Base-by-base conservation (phyloP, 2,113 vertebrate species). In the Nibea albiflora region DNA sequence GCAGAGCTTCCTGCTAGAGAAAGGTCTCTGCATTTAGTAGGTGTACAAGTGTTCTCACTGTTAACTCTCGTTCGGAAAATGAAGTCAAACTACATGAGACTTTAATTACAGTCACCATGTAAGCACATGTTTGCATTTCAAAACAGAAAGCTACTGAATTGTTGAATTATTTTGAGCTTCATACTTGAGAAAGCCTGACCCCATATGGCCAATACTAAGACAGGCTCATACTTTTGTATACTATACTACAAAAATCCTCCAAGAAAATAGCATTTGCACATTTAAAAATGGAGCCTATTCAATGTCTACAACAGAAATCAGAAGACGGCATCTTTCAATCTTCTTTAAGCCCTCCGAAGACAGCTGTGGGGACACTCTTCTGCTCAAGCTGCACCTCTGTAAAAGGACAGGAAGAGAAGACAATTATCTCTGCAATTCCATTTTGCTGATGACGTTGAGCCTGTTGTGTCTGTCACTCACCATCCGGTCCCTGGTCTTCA, bases 301-400 rank as follows among this genome's bases (percentile, higher is more conserved):
- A 67, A 58, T 60, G 15, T 70, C 20, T 22, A 80, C 17, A 67
- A 28, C 12, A 60, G 2, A 66, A 39, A 69, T 49, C 24, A 35
- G 20, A 88, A 53, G 28, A 64, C 12, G 3, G 44, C 44, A 24
- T 68, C 14, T 73, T 46, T 46, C 14, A 46, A 12, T 97, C 97
- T 1, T 97, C 96, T 81, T 96, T 97, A 44, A 98, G 96, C 5
- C 97, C 96, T 64, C 97, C 97, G 0, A 98, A 98, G 57, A 98
- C 97, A 0, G 97, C 96, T 0, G 96, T 93, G 0, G 97, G 97
- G 53, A 98, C 94, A 0, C 92, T 95, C 88, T 97, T 96, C 93
- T 98, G 97, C 86, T 98, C 97, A 73, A 98, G 92, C 22, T 95
- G 96, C 46, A 98, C 97, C 91, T 98, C 97, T 98, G 94, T 67